Evolutionary conservation across 2,113 vertebrate genomes (phyloP).

Genomic region (Rhagologus leucostigma): DNA sequence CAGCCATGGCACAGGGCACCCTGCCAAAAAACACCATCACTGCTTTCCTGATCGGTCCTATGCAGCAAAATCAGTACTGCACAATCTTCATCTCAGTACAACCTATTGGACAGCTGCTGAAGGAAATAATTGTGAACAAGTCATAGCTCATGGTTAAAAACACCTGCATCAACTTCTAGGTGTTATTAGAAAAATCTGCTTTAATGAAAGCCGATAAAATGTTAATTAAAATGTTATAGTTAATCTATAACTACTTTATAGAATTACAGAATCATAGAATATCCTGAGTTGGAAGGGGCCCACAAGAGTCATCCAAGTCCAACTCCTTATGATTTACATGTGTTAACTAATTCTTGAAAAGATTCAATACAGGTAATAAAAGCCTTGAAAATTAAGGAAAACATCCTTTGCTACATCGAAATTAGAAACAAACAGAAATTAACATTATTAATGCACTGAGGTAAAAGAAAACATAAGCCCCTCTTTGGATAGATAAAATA

Average conservation of each 20-base stretch:
- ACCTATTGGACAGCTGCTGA: not conserved
- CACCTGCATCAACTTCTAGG: not conserved
- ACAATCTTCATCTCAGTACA: not conserved
- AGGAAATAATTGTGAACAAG: not conserved
- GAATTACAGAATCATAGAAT: no score
- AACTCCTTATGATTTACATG: not conserved
- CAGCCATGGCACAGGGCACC: not conserved
- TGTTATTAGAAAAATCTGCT: not conserved
- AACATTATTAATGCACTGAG: not conserved
- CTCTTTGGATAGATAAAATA: not conserved
- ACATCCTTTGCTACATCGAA: not conserved
- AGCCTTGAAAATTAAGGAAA: not conserved
- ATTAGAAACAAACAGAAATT: not conserved
- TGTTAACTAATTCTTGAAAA: not conserved
- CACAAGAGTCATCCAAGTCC: not conserved
- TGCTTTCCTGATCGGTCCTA: not conserved
- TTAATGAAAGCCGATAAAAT: rapidly evolving
- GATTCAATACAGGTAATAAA: not conserved
- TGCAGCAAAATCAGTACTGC: not conserved
- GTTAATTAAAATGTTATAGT: no score
- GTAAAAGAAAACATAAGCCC: not conserved
- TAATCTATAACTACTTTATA: no score
- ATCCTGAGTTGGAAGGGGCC: not conserved
- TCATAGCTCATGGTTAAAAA: not conserved
- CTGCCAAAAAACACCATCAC: not conserved